A percentile compares a stretch with the other conserved stretches of the same genome.
Evolutionary conservation across 2,113 vertebrate genomes (phyloP).

Genomic region (Lepus europaeus): DNA sequence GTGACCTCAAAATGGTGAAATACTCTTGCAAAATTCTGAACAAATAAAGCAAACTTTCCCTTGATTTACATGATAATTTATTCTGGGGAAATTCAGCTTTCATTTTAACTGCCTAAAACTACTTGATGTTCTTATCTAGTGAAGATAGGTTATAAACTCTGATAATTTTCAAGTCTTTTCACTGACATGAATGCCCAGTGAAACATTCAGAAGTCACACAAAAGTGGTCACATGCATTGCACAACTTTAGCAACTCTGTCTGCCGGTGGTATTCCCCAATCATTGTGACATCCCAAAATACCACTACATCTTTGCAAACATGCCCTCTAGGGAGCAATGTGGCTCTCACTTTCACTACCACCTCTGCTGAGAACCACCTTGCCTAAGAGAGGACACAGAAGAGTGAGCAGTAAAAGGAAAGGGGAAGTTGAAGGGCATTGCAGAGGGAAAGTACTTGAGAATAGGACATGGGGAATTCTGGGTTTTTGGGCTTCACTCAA

Average conservation of each 20-base stretch:
- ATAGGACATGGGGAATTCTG: background rate
- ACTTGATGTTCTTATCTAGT: background rate
- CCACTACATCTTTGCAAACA: background rate
- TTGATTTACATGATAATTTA: background rate
- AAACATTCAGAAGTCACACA: background rate
- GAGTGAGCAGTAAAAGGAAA: background rate
- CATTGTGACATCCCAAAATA: background rate
- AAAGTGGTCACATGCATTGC: background rate
- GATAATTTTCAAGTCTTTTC: background rate
- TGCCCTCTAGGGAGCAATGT: background rate
- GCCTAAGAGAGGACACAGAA: background rate
- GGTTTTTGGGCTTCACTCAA: background rate
- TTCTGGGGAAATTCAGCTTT: background rate
- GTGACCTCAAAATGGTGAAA: background rate
- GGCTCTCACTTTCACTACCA: background rate
- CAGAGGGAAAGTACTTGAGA: background rate
- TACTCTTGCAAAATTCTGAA: conserved; percentile 7
- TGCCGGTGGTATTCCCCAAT: background rate
- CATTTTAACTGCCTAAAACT: background rate
- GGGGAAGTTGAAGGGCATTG: background rate
- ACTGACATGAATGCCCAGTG: background rate
- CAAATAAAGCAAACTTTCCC: background rate
- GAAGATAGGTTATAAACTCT: background rate
- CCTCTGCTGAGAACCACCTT: background rate
- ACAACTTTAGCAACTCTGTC: background rate